phyloP scores from a whole-genome alignment of 2,888 invertebrate genomes.

The Poecilus cupreus region DNA sequence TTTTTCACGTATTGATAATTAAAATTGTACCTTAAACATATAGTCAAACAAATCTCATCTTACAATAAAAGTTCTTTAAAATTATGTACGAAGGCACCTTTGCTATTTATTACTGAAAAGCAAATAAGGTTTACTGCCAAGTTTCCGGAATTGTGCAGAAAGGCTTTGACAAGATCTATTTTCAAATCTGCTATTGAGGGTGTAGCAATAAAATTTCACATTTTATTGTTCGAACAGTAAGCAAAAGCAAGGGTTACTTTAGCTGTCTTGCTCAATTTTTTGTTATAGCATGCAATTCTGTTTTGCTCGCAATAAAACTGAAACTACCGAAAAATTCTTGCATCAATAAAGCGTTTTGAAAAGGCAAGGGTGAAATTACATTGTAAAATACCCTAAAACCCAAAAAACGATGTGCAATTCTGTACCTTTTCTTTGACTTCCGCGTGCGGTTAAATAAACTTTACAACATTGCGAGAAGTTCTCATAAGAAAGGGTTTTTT shows the following conservation, averaged over 20 bases:
- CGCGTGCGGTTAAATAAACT: slow-evolving; percentile 33
- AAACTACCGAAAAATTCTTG: slow-evolving; percentile 19
- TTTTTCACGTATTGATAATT: no score
- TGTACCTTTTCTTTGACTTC: slow-evolving; percentile 27
- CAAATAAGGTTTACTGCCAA: no score
- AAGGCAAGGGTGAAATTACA: slow-evolving; percentile 36
- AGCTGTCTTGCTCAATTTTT: background rate
- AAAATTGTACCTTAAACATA: no score
- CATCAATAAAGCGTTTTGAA: slow-evolving; percentile 34
- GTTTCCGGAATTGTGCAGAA: no score
- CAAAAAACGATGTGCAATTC: slow-evolving; percentile 22
- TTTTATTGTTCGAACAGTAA: slow-evolving; percentile 4
- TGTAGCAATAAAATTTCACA: background rate
- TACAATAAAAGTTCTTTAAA: no score
- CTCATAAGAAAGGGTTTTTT: slow-evolving; percentile 48
- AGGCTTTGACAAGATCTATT: background rate
- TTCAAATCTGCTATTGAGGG: background rate
- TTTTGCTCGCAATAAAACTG: slow-evolving; percentile 34
- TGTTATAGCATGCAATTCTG: slow-evolving; percentile 3
- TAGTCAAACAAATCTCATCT: no score
- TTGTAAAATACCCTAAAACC: background rate
- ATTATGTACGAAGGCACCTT: no score
- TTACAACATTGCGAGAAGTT: slow-evolving; percentile 46
- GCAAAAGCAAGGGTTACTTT: slow-evolving; percentile 36
- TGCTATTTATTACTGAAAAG: no score